These are phyloP conservation scores for Botrylloides violaceus DNA, from an alignment of 23 tunicate genomes.

Conservation along the genomic window DNA sequence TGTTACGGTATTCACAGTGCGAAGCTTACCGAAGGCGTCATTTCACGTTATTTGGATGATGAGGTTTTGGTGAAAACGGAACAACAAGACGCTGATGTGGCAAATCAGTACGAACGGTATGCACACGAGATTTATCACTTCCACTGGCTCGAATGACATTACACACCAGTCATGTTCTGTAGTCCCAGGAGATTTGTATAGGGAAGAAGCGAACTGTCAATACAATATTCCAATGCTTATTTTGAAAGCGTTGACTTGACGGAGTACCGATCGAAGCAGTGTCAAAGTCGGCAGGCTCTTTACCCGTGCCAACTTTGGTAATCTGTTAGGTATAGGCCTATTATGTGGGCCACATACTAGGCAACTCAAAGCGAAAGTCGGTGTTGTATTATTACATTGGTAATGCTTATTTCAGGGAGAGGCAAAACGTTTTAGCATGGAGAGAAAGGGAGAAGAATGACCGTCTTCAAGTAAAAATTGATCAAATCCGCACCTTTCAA, in stretches of 20 bases:
- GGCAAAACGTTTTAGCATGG: conserved; percentile 24
- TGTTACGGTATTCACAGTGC: conserved; percentile 1
- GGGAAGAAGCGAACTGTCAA: no score
- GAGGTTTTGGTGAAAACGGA: conserved; percentile 1
- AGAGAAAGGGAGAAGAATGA: conserved; percentile 36
- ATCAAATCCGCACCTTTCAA: conserved; percentile 49
- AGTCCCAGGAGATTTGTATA: no score
- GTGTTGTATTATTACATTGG: no score
- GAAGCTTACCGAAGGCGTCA: not conserved
- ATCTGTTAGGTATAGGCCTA: no score
- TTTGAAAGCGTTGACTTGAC: no score
- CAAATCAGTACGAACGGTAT: not conserved
- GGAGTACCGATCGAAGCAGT: no score
- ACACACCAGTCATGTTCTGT: no score
- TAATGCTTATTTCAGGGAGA: conserved; percentile 11
- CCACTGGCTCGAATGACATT: no score
- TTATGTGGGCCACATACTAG: no score
- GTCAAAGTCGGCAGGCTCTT: not conserved
- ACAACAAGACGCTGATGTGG: not conserved
- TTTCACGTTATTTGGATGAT: conserved; percentile 2
- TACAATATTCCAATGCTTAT: no score
- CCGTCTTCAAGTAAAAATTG: conserved; percentile 32
- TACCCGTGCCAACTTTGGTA: conserved; percentile 1
- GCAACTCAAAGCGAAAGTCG: no score
- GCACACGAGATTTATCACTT: no score